phyloP scores from a whole-genome alignment of 2,113 vertebrate species.

The Kobus ellipsiprymnus region DNA sequence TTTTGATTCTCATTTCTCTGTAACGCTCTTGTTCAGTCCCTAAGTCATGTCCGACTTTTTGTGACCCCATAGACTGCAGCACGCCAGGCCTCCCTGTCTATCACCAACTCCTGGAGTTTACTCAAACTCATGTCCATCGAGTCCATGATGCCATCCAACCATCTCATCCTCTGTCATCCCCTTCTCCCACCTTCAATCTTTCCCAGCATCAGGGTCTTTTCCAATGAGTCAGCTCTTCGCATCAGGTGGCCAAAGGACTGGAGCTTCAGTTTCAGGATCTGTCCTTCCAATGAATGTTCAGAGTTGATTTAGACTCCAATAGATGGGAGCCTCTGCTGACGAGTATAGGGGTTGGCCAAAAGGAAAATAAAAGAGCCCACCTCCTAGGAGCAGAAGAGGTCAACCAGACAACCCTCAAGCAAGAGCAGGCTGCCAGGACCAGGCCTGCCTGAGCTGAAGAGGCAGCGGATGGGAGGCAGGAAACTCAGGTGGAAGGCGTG shows the following conservation, averaged over 20 bases:
- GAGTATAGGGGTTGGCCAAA: background rate
- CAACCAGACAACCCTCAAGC: accelerated
- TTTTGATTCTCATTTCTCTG: background rate
- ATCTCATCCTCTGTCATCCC: background rate
- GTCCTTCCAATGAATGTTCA: background rate
- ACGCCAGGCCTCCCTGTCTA: background rate
- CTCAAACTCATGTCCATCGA: background rate
- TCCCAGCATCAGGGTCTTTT: background rate
- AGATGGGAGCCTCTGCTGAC: background rate
- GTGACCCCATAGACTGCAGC: background rate
- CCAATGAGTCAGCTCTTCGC: background rate
- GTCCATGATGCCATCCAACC: background rate
- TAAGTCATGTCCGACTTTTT: background rate
- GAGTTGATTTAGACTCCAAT: background rate
- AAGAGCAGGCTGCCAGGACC: background rate
- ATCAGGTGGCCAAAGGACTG: background rate
- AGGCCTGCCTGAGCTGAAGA: accelerated
- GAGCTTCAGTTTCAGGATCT: background rate
- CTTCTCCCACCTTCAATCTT: background rate
- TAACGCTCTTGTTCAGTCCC: background rate
- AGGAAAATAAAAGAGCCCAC: background rate
- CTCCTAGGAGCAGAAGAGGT: background rate
- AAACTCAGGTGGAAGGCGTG: accelerated
- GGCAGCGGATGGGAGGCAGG: background rate
- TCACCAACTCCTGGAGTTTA: background rate